Base-by-base conservation (phyloP, 2,888 invertebrate species). In the Diplazon laetatorius region DNA sequence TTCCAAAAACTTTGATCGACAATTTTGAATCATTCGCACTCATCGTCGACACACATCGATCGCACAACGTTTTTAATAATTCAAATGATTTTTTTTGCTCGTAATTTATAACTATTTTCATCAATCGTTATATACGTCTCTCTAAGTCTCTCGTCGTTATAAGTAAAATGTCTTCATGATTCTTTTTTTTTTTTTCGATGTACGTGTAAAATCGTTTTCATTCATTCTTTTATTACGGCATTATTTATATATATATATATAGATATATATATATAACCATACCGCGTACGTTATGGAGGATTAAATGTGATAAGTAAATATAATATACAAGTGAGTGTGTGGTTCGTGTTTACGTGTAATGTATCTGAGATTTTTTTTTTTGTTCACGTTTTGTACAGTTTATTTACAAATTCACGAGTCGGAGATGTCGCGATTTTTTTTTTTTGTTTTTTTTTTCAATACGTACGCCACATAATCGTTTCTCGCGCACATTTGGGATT, bases 271-370 rank as follows among this genome's bases (percentile, higher is more conserved):
- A 76, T 66, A 76, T 59, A 76, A 66, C 59, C 70, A 70, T 85
- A 87, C 83, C n/a, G 85, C 82, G 83, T 85, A 87, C 84, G 86
- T 83, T 88, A 87, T 86, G 87, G 86, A 86, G 86, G 86, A 88
- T 88, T 88, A 89, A 88, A 85, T 89, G 87, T 86, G 85, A 87
- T 88, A 88, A 88, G 86, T 88, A 89, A 88, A 86, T 89, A 86
- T 87, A 88, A 88, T 88, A 88, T 89, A 90, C 89, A 89, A 88
- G 83, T 80, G 66, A 71, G 70, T 70, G 76, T 76, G 71, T n/a
- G n/a, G n/a, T 81, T 73, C 73, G 76, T 74, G 79, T n/a, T n/a
- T 80, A 79, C 80, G 76, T 81, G 74, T 80, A 74, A n/a, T 75
- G 74, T 80, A 74, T 78, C 73, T 68, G 80, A 78, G 75, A 80